Evolutionary conservation across 2,113 vertebrate genomes (phyloP).

Genomic region (Mixornis gularis): DNA sequence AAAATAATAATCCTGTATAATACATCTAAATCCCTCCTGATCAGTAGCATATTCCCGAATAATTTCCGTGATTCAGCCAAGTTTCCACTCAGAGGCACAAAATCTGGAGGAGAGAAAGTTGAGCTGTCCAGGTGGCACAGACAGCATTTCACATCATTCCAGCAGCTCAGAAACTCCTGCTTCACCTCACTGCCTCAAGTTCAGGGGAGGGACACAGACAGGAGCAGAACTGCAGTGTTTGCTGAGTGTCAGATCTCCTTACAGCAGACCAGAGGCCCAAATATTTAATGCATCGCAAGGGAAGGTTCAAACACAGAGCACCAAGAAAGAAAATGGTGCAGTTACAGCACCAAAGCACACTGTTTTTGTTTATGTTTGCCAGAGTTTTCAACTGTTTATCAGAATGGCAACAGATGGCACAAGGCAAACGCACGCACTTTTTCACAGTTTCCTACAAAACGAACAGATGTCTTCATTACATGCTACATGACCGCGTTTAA

Average conservation of each 20-base stretch:
- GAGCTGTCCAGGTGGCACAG: conserved; percentile 36
- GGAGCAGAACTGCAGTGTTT: neutral
- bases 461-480: conserved; percentile 76
- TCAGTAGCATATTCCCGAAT: conserved; percentile 7
- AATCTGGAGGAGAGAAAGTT: neutral
- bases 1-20: conserved; percentile 66
- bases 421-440: conserved; percentile 61
- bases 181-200: neutral
- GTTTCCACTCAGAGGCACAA: conserved; percentile 39
- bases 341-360: neutral
- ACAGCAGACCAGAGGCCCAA: neutral
- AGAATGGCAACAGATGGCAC: conserved; percentile 70
- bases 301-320: neutral
- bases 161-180: neutral
- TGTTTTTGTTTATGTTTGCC: conserved; percentile 56
- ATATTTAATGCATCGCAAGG: neutral
- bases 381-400: conserved; percentile 66
- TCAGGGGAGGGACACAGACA: neutral
- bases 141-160: conserved; percentile 17
- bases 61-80: conserved; percentile 26
- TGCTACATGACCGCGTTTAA: conserved; percentile 62
- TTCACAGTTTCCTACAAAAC: conserved; percentile 68
- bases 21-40: conserved; percentile 54
- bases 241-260: neutral
- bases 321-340: conserved; percentile 34